Base-by-base conservation (phyloP, 2,113 vertebrate species). In the Lophius piscatorius region DNA sequence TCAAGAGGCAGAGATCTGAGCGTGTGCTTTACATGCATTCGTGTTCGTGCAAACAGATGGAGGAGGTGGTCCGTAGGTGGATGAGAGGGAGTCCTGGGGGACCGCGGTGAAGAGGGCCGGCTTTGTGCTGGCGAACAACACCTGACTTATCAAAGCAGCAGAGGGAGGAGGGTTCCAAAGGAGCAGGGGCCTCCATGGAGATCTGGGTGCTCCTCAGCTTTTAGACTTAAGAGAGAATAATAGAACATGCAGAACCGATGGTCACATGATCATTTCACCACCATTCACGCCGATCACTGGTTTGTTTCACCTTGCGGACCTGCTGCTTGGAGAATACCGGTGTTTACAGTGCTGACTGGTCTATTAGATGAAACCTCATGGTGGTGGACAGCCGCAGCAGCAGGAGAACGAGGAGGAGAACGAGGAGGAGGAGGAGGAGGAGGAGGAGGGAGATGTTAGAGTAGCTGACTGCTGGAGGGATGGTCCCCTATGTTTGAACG, bases 131-230 rank as follows among this genome's bases (percentile, higher is more conserved):
- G 54, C n/a, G n/a, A n/a, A n/a, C 18, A 76, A 60, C 78, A 87
- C 76, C 82, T 82, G 82, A 71, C 68, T 66, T 33, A 82, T 87
- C 78, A 85, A 85, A 83, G 86, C 44, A 28, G 26, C 54, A 48
- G 44, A 55, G 55, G 20, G 36, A 74, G 31, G 36, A 0, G 3
- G 21, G 44, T 63, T 81, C 80, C 68, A 78, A 77, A 84, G 51
- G 38, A 66, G 44, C 35, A 12, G 44, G 18, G 51, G 49, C 61
- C 52, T 70, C 39, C 21, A 5, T 20, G 22, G 38, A 76, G 40
- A 72, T 14, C 4, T 28, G 23, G 23, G 49, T 13, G 23, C 55
- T 5, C 26, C 34, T n/a, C n/a, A n/a, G n/a, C n/a, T n/a, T n/a
- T 33, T 44, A 14, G 6, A 22, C 23, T 10, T 20, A 6, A 24